Conservation (phyloP, 1,140 invertebrate genomes). For the Parapsyche elsis region DNA sequence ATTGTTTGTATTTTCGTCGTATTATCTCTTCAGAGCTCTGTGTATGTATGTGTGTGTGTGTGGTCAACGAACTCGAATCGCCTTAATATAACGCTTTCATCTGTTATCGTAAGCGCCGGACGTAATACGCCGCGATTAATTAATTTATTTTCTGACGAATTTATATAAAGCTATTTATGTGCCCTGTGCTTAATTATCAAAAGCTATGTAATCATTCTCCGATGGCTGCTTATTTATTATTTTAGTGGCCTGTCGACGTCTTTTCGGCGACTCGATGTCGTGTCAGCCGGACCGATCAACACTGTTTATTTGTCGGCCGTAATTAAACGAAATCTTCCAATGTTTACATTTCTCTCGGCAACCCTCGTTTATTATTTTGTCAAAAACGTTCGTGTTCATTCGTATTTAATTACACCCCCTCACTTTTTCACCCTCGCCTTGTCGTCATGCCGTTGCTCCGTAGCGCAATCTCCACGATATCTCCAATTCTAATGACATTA, state of each 20-base stretch:
- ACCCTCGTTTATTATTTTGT: conserved; percentile 15
- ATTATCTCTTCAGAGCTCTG: no score
- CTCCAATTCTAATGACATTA: conserved; percentile 33
- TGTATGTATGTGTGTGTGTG: no score
- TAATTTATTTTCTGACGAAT: no score
- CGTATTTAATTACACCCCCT: neutral
- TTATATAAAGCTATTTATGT: no score
- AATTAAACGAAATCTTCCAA: neutral
- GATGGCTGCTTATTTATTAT: no score
- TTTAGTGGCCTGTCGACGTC: neutral
- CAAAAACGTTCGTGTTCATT: conserved; percentile 5
- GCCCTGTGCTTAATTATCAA: no score
- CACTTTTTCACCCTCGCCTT: neutral
- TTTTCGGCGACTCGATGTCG: neutral
- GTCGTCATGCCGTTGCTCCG: neutral
- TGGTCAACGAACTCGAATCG: no score
- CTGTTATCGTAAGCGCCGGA: no score
- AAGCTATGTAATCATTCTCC: no score
- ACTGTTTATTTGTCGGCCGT: neutral
- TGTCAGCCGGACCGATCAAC: neutral
- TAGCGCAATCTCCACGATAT: conserved; percentile 13
- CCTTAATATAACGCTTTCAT: no score
- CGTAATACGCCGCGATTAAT: no score
- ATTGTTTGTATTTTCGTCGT: no score
- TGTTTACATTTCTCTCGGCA: neutral